These are phyloP conservation scores for Onychomys arenicola DNA, from an alignment of 2,797 vertebrate genomes.

Conservation along the genomic window DNA sequence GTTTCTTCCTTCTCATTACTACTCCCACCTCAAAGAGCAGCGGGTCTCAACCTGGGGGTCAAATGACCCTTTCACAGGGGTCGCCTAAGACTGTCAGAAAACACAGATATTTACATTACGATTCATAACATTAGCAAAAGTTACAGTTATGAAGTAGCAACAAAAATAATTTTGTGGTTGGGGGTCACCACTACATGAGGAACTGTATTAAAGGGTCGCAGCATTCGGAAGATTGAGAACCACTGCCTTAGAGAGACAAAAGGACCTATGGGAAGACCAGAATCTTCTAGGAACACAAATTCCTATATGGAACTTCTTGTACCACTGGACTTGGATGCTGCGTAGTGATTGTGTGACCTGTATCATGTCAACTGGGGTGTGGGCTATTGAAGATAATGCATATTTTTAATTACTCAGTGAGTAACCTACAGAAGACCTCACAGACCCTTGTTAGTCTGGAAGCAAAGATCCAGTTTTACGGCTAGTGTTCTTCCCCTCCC, in stretches of 20 bases:
- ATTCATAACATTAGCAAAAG: background rate
- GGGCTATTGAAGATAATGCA: background rate
- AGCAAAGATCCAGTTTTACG: background rate
- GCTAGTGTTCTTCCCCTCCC: background rate
- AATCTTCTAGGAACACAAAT: background rate
- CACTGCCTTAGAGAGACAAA: background rate
- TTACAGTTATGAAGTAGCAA: background rate
- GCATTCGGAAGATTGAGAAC: background rate
- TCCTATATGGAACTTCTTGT: background rate
- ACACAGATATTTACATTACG: background rate
- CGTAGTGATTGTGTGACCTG: background rate
- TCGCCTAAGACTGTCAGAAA: background rate
- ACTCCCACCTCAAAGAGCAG: background rate
- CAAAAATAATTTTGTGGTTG: background rate
- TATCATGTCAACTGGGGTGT: background rate
- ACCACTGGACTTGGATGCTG: rapidly evolving
- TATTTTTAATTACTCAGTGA: background rate
- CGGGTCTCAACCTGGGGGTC: background rate
- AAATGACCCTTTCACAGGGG: background rate
- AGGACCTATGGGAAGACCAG: background rate
- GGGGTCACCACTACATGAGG: background rate
- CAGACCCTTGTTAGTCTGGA: background rate
- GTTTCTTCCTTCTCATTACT: background rate
- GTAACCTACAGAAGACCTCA: background rate
- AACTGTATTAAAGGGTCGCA: background rate